Conservation (phyloP, 1,140 invertebrate species). For the Wasmannia auropunctata region DNA sequence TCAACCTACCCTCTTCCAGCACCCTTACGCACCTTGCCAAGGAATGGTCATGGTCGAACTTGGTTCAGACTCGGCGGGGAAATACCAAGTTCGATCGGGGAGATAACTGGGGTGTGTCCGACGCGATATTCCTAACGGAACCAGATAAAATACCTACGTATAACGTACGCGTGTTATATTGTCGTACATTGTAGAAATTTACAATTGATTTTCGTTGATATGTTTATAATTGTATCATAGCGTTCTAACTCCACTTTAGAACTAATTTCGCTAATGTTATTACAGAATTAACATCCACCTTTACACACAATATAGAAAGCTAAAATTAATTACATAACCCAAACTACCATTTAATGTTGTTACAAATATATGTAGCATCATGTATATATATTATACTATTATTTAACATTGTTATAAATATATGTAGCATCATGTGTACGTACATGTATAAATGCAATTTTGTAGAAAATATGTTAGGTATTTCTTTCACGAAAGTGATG, state of each 20-base stretch:
- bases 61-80: constrained; percentile 16
- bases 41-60: constrained; percentile 71
- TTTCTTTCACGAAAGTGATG: background rate
- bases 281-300: background rate
- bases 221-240: background rate
- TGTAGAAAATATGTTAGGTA: background rate
- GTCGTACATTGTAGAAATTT: background rate
- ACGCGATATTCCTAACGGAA: background rate
- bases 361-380: background rate
- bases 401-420: background rate
- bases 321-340: background rate
- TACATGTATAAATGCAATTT: background rate
- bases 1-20: constrained; percentile 58
- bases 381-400: too few species aligned
- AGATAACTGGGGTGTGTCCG: constrained; percentile 21
- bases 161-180: background rate
- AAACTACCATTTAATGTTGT: background rate
- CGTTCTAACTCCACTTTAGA: background rate
- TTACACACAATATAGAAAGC: background rate
- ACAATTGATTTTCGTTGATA: background rate
- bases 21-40: constrained; percentile 67
- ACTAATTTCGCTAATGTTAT: background rate
- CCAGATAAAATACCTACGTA: background rate
- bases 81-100: background rate
- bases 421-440: background rate